Base-by-base conservation (phyloP, 2,888 invertebrate genomes). In the Parnassius glacialis region DNA sequence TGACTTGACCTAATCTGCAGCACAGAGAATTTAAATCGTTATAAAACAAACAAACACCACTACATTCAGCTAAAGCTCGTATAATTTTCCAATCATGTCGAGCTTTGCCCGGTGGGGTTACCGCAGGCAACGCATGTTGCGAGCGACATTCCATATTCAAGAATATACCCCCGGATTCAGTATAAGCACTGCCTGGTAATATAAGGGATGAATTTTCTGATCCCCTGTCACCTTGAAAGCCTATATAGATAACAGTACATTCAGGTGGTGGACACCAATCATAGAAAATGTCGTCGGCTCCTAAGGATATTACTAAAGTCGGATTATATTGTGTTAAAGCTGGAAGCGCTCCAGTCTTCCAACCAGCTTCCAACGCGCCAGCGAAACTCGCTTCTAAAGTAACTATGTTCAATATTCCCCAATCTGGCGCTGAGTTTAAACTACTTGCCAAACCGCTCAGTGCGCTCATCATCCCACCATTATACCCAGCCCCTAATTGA, bases 21-120 rank as follows among this genome's bases (percentile, higher is more conserved):
- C 73, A 74, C 13, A 90, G 67, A 1, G 81, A 73, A 50, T 64
- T 67, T 20, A 73, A 65, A 63, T 90, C 86, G 48, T 72, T 71
- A 57, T 90, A 90, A 64, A 67, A 74, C 47, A 89, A 61, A 61
- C 73, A 72, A 25, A 85, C 60, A 1, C 79, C 78, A 52, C 79
- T 74, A 61, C 79, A 87, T 65, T 89, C 87, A 0, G 87, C 86
- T 13, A 90, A 62, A 1, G 90, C 90, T 47, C 87, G 79, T 68
- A 99, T 93, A 70, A 99, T 98, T 90, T 99, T 99, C 99, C 99
- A 99, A 83, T 99, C 99, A 69, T 96, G 95, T 52, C 99, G 94
- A 0, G 98, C 98, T 84, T 96, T 92, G 16, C 98, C 98, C 0
- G 99, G 99, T 1, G 98, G 96, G 3, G 97, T 94, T 1, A 98